phyloP scores from a whole-genome alignment of 2,797 vertebrate species.

The Mormyrops attenuatus region DNA sequence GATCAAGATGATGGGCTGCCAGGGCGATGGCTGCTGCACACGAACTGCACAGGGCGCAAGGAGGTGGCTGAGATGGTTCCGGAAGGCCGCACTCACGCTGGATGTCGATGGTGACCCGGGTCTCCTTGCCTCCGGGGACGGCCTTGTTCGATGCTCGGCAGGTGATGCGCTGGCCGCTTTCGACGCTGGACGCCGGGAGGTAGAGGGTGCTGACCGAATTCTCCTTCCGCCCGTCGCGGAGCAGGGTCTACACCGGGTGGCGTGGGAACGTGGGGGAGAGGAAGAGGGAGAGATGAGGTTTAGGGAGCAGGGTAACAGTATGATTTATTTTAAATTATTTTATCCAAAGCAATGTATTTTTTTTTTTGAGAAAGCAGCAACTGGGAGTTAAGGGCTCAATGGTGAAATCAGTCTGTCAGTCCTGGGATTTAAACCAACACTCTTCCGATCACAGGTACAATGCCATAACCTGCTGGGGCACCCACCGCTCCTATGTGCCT shows the following conservation, averaged over 20 bases:
- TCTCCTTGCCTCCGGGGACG: conserved; percentile 76
- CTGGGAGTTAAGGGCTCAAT: neutral
- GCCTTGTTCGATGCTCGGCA: conserved; percentile 84
- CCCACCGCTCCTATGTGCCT: neutral
- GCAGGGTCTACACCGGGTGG: conserved; percentile 58
- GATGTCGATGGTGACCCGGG: conserved; percentile 79
- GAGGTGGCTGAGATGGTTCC: neutral
- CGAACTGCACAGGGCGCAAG: neutral
- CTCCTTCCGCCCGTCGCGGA: conserved; percentile 75
- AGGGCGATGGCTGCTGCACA: neutral
- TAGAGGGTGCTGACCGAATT: conserved; percentile 82
- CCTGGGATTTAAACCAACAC: neutral
- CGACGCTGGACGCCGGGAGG: conserved; percentile 70
- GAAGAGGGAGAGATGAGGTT: neutral
- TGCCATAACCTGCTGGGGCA: neutral
- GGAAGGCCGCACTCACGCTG: conserved; percentile 73
- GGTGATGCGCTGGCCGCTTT: conserved; percentile 77
- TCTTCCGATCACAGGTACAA: neutral
- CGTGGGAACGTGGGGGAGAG: neutral
- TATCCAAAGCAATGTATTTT: too few species aligned
- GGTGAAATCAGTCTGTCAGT: neutral
- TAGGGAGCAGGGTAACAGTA: neutral
- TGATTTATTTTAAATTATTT: neutral
- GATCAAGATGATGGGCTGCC: neutral
- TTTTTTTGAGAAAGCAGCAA: neutral